phyloP scores from a whole-genome alignment of 2,113 vertebrate genomes.

The Hirundichthys speculiger region DNA sequence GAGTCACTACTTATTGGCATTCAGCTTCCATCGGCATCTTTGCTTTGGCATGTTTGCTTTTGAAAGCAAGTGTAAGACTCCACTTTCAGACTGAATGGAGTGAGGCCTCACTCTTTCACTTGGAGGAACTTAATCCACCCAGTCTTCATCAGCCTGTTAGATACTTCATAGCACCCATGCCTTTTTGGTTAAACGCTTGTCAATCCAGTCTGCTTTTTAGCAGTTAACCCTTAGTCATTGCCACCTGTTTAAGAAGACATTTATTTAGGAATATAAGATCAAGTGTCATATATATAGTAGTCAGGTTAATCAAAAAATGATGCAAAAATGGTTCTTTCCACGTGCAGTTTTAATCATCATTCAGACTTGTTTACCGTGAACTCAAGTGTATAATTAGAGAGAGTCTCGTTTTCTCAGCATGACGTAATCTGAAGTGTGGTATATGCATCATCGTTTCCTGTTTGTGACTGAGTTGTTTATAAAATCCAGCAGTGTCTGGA shows the following conservation, averaged over 20 bases:
- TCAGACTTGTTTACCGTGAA: conserved; percentile 13
- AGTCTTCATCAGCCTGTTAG: conserved; percentile 16
- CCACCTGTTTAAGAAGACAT: too few species aligned
- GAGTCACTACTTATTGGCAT: conserved; percentile 69
- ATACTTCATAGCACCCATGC: too few species aligned
- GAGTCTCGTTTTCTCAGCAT: conserved; percentile 19
- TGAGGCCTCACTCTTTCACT: neutral
- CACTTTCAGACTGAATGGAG: conserved; percentile 62
- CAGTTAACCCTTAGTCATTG: neutral
- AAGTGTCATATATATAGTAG: too few species aligned
- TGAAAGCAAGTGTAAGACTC: conserved; percentile 51
- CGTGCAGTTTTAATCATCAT: conserved; percentile 7
- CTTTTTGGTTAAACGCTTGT: neutral
- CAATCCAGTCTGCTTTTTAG: neutral
- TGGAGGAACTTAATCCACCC: too few species aligned
- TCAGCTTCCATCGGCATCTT: conserved; percentile 60
- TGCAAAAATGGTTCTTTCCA: neutral
- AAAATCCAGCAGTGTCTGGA: conserved; percentile 58
- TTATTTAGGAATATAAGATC: neutral
- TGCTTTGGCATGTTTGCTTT: conserved; percentile 68
- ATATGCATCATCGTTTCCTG: conserved; percentile 70
- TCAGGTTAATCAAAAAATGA: neutral
- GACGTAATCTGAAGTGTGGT: conserved; percentile 27
- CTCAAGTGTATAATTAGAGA: conserved; percentile 30
- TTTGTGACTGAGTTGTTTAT: conserved; percentile 71